Conservation (phyloP, 2,888 invertebrate genomes). For the Sylvicola fuscatus region DNA sequence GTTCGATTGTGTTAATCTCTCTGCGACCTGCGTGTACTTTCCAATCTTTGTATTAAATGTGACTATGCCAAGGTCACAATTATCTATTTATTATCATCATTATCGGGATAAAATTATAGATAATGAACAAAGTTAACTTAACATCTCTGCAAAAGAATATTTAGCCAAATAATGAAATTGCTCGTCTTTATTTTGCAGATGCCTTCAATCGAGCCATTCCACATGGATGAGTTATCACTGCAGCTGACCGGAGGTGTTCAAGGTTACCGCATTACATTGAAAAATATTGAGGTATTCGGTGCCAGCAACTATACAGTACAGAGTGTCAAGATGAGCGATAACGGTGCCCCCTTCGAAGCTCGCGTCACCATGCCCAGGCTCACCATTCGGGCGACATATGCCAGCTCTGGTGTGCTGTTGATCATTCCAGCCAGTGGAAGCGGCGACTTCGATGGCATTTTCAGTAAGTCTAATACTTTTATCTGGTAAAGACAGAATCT, state of each 20-base stretch:
- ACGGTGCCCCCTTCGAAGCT: slow-evolving; percentile 43
- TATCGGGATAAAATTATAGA: too few relatives aligned
- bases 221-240: slow-evolving; percentile 37
- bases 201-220: slow-evolving; percentile 44
- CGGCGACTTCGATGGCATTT: slow-evolving; percentile 42
- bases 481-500: too few relatives aligned
- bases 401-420: slow-evolving; percentile 44
- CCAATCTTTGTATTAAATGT: too few relatives aligned
- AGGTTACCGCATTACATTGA: slow-evolving; percentile 35
- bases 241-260: slow-evolving; percentile 32
- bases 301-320: slow-evolving; percentile 39
- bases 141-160: too few relatives aligned
- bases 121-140: too few relatives aligned
- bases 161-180: too few relatives aligned
- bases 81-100: too few relatives aligned
- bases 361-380: slow-evolving; percentile 40
- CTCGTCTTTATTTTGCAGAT: too few relatives aligned
- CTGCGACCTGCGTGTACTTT: too few relatives aligned
- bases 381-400: slow-evolving; percentile 41
- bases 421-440: slow-evolving; percentile 51
- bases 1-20: too few relatives aligned
- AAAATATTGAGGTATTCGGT: slow-evolving; percentile 37
- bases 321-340: slow-evolving; percentile 34
- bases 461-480: slow-evolving; percentile 27
- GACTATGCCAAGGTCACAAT: too few relatives aligned